Base-by-base conservation (phyloP, 2,113 vertebrate genomes). In the Thymallus thymallus region DNA sequence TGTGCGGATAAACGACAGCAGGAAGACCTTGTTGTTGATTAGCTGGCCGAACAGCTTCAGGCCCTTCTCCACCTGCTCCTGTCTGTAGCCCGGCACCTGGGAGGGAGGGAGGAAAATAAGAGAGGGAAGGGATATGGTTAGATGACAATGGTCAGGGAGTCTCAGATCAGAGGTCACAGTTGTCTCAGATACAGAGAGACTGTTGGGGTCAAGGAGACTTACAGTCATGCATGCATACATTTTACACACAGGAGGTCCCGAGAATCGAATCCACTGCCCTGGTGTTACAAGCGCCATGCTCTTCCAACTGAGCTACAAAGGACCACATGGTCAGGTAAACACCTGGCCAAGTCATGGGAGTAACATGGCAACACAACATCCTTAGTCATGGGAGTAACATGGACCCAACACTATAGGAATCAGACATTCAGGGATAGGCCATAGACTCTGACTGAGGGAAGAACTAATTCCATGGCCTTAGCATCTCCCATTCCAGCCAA, bases 21-120 rank as follows among this genome's bases (percentile, higher is more conserved):
- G 88, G 90, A 96, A 99, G 29, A 97, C 93, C 82, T 99, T 98
- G 93, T 97, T 99, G 93, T 98, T 98, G 90, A 99, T 98, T 73
- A 99, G 94, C 88, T 98, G 97, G 20, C 96, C 96, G 0, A 99
- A 99, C 71, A 97, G 94, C 86, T 98, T 98, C 87, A 99, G 92
- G 5, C 96, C 98, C 56, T 97, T 98, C 72, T 99, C 97, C 32
- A 98, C 96, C 1, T 98, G 90, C 78, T 99, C 98, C 84, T 99
- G 97, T 23, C 97, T 92, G 87, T 99, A 99, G 46, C 98, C 97
- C 0, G 98, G 96, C 10, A 99, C 98, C 98, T 99, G 90, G 0
- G n/a, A 12, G 9, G 22, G 18, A n/a, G 20, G 18, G 18, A 18
- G 65, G 64, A 66, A 22, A 29, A 66, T 4, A 26, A 23, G 24